Conservation (phyloP, 1,140 invertebrate species). For the Apis florea region DNA sequence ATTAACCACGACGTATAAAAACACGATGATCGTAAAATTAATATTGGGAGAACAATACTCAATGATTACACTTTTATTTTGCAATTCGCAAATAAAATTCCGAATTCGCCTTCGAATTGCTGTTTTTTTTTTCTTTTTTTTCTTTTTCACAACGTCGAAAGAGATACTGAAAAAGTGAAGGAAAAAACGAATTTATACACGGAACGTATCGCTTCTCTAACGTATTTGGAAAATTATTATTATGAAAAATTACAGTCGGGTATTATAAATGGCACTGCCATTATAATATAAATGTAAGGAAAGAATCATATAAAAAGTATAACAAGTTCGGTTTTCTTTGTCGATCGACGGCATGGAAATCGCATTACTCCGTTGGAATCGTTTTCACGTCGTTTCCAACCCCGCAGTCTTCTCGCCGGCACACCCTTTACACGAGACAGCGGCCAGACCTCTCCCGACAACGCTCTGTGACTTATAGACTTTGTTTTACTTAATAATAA, state of each 20-base stretch:
- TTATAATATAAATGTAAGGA: background rate
- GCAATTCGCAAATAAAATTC: background rate
- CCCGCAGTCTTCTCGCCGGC: too few species aligned
- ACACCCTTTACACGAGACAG: background rate
- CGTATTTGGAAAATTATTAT: too few species aligned
- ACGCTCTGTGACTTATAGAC: slow-evolving; percentile 60
- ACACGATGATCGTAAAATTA: background rate
- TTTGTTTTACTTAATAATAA: slow-evolving; percentile 68
- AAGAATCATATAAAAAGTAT: slow-evolving; percentile 26
- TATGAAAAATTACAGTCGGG: too few species aligned
- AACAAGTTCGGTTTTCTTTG: slow-evolving; percentile 35
- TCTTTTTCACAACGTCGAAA: background rate
- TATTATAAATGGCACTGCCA: too few species aligned
- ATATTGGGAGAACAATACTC: background rate
- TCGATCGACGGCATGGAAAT: slow-evolving; percentile 34
- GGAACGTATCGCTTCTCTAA: too few species aligned
- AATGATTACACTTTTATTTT: background rate
- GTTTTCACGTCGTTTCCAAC: slow-evolving; percentile 18
- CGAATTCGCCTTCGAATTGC: background rate
- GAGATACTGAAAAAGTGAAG: too few species aligned
- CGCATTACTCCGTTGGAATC: slow-evolving; percentile 47
- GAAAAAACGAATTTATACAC: too few species aligned
- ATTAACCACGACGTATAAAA: background rate
- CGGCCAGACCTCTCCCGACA: background rate
- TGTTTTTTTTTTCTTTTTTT: too few species aligned